Base-by-base conservation (phyloP, 2,797 vertebrate genomes). In the Chaetophractus vellerosus region DNA sequence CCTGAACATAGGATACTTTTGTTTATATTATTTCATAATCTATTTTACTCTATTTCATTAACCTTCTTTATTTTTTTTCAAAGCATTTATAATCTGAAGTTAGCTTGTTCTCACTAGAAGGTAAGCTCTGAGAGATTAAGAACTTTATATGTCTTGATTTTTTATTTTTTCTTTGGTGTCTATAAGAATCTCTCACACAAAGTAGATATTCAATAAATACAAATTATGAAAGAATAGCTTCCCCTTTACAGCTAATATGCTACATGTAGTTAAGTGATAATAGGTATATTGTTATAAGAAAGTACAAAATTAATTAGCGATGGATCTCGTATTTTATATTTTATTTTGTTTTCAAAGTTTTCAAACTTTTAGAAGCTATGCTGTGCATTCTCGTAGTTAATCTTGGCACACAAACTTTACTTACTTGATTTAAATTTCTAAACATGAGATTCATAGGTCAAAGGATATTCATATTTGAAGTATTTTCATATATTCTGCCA, bases 111-210 rank as follows among this genome's bases (percentile, higher is more conserved):
- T 68, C n/a, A 8, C 8, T 18, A 14, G 36, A 66, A 68, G 8
- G 18, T 28, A 45, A 64, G 33, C 6, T 15, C 12, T n/a, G 19
- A 68, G 36, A 52, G 23, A 18, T n/a, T 2, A 61, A 12, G 18
- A 3, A 4, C 52, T 68, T 64, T 9, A 3, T 4, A 21, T 16
- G 16, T 59, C 14, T 64, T 48, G 1, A 18, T 33, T 7, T 15
- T 10, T n/a, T 9, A 1, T 66, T 31, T 24, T 24, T 6, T 41
- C 23, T 0, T 63, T n/a, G 24, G 31, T 5, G 3, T 4, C 26
- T 68, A 36, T 6, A 38, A 85, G 18, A 88, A 10, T 74, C 14
- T 66, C 55, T 38, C n/a, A 41, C 9, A 31, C 4, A 74, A 57
- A 61, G 28, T 52, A 69, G 4, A 33, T 2, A 28, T 5, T 36